Evolutionary conservation across 2,888 invertebrate genomes (phyloP).

Genomic region (Metellina segmentata): DNA sequence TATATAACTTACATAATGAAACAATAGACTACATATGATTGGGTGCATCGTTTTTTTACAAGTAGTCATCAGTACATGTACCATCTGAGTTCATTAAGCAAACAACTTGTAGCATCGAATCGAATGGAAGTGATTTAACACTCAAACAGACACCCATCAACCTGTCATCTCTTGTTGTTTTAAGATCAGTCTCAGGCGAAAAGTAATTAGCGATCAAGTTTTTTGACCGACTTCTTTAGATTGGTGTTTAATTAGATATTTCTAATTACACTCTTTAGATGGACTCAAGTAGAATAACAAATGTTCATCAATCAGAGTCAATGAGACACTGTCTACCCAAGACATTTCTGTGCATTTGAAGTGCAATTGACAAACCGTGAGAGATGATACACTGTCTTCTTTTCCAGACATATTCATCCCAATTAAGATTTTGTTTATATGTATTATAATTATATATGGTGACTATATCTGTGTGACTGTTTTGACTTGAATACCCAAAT

Average conservation of each 20-base stretch:
- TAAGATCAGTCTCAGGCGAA: background rate
- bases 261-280: conserved; percentile 14
- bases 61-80: background rate
- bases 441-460: conserved; percentile 29
- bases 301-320: conserved; percentile 20
- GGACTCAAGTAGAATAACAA: conserved; percentile 7
- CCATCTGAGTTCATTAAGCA: background rate
- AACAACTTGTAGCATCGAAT: background rate
- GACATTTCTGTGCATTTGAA: conserved; percentile 28
- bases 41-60: background rate
- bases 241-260: conserved; percentile 36
- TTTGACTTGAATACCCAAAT: background rate
- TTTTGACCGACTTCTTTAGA: conserved; percentile 6
- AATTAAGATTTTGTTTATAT: conserved; percentile 36
- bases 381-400: conserved; percentile 16
- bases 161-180: conserved; percentile 9
- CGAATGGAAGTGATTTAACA: background rate
- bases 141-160: background rate
- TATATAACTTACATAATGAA: background rate
- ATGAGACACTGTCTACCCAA: background rate
- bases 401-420: background rate
- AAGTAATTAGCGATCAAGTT: background rate
- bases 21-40: background rate
- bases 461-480: conserved; percentile 23
- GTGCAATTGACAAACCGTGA: conserved; percentile 23